A percentile compares a stretch with the other conserved stretches of the same genome.
Evolutionary conservation across 2,888 invertebrate species (phyloP).

Genomic region (Embidobia sp.): DNA sequence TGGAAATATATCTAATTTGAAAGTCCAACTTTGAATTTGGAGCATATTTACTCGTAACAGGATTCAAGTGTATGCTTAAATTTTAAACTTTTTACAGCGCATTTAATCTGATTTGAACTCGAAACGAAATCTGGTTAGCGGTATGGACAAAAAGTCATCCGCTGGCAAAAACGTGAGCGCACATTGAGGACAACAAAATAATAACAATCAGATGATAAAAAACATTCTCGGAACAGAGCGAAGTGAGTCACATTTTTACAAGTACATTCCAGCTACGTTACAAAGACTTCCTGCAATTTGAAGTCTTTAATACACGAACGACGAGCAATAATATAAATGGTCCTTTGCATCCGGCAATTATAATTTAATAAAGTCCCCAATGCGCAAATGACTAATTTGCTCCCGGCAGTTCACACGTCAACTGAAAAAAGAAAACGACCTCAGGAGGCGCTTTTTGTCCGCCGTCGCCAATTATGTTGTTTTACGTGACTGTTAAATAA

Average conservation of each 20-base stretch:
- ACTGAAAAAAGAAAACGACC: slow-evolving; percentile 28
- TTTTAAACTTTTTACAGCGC: no score
- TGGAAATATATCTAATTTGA: no score
- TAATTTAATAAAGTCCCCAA: slow-evolving; percentile 53
- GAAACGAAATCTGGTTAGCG: no score
- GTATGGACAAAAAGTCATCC: slow-evolving; percentile 6
- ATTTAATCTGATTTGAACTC: no score
- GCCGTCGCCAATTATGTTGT: slow-evolving; percentile 2
- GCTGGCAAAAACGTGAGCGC: slow-evolving; percentile 21
- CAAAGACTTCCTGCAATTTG: slow-evolving; percentile 64
- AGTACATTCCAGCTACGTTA: slow-evolving; percentile 48
- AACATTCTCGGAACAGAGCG: slow-evolving; percentile 29
- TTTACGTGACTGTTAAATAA: slow-evolving; percentile 10
- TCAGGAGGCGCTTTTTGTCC: not conserved
- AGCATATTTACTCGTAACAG: no score
- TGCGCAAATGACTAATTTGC: slow-evolving; percentile 48
- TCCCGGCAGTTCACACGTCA: slow-evolving; percentile 27
- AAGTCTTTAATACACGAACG: slow-evolving; percentile 45
- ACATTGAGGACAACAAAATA: slow-evolving; percentile 33
- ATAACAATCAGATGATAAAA: slow-evolving; percentile 40
- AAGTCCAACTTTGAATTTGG: no score
- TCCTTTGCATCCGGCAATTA: slow-evolving; percentile 62
- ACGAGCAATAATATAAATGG: slow-evolving; percentile 57
- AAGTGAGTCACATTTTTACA: slow-evolving; percentile 55
- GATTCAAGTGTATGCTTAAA: no score